Base-by-base conservation (phyloP, 2,797 vertebrate genomes). In the Anolis apletophallus region DNA sequence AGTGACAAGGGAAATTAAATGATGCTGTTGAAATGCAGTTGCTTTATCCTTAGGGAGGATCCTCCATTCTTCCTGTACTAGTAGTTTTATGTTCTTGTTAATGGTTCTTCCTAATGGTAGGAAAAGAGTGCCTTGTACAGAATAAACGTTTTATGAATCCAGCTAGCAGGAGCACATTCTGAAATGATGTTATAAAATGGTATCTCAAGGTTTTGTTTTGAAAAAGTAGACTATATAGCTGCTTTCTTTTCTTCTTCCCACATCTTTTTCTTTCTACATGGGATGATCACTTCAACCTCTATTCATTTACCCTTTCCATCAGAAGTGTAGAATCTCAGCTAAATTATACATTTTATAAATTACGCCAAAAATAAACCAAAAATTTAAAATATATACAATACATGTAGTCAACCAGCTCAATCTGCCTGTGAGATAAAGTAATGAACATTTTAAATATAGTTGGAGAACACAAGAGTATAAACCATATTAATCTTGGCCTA, bases 51-150 rank as follows among this genome's bases (percentile, higher is more conserved):
- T 75, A 17, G 46, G 72, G 89, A 57, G 23, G 3, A 76, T 79
- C 72, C 54, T 81, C 16, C 11, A 34, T 34, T 46, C 29, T 0
- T 64, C 34, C 21, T 77, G 46, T 32, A 81, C 46, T 29, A 80
- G n/a, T 64, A 21, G 7, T 64, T 84, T 73, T 88, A 80, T 80
- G 32, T 84, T 80, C 46, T 79, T 40, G 3, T 77, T 73, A 84
- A 73, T 55, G 29, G 46, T 7, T 52, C 13, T 26, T 64, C 29
- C 29, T 84, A 84, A 80, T 73, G 13, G 34, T 50, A 74, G 16
- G 73, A 34, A 29, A 84, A 36, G 52, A 80, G 46, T 32, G 17
- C 13, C 23, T n/a, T 72, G 46, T 55, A 75, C 12, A 81, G 57
- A 86, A 26, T 76, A 67, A 85, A 80, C 54, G 29, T 80, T 84